phyloP scores from a whole-genome alignment of 2,888 invertebrate genomes.

The Sycophila texana region DNA sequence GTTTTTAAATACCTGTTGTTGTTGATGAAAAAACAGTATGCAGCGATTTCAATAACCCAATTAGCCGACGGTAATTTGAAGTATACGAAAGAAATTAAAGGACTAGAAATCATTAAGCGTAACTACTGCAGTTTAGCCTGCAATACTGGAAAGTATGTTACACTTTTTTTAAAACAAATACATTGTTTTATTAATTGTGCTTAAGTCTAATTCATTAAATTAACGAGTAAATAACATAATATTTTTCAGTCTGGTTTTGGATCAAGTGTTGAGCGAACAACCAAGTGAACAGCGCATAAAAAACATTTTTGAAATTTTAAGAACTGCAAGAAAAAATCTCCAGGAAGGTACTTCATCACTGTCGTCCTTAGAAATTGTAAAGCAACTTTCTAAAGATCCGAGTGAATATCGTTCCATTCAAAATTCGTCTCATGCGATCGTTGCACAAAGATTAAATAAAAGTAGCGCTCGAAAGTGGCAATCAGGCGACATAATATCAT shows the following conservation, averaged over 20 bases:
- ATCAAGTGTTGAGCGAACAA: conserved; percentile 89
- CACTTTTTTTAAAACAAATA: conserved; percentile 4
- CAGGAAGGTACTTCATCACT: conserved; percentile 83
- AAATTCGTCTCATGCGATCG: conserved; percentile 86
- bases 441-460: conserved; percentile 90
- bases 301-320: conserved; percentile 88
- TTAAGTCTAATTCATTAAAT: no score
- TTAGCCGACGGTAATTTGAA: conserved; percentile 81
- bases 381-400: conserved; percentile 95
- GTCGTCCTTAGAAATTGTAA: conserved; percentile 90
- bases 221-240: no score
- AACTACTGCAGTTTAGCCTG: conserved; percentile 98
- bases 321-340: conserved; percentile 86
- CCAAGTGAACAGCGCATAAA: conserved; percentile 89
- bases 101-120: conserved; percentile 94
- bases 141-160: conserved; percentile 85
- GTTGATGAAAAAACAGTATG: conserved; percentile 99
- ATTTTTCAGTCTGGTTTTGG: conserved; percentile 82
- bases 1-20: conserved; percentile 95
- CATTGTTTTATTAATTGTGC: background rate
- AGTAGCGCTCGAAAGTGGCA: conserved; percentile 88
- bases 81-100: conserved; percentile 91
- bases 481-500: conserved; percentile 95
- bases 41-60: conserved; percentile 88
- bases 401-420: conserved; percentile 91